Conservation (phyloP, 2,797 vertebrate genomes). For the Eupleurogrammus muticus region DNA sequence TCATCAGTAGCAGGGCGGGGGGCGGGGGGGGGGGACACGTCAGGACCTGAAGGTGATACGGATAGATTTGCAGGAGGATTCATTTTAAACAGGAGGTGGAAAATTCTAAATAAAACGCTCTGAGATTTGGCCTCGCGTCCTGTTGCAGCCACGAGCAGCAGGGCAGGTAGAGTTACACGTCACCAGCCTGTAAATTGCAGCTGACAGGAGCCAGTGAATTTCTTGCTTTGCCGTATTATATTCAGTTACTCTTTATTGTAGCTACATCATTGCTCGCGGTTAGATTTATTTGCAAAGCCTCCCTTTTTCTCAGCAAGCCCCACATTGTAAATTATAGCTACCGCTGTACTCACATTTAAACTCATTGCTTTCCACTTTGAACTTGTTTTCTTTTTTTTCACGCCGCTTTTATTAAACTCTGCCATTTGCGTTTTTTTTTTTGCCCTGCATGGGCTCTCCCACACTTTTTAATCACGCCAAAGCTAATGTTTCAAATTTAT, state of each 20-base stretch:
- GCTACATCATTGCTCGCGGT: conserved; percentile 57
- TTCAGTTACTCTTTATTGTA: conserved; percentile 44
- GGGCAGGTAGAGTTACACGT: not conserved
- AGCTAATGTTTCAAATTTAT: conserved; percentile 81
- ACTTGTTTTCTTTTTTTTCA: conserved; percentile 58
- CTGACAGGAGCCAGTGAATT: conserved; percentile 39
- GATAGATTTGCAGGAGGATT: conserved; percentile 39
- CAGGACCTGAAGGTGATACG: conserved; percentile 43
- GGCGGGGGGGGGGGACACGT: conserved; percentile 45
- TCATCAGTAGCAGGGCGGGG: conserved; percentile 45
- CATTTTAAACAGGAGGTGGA: conserved; percentile 21
- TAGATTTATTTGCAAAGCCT: conserved; percentile 63
- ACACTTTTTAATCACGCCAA: conserved; percentile 70
- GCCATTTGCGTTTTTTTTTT: conserved; percentile 69
- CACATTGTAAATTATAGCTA: conserved; percentile 60
- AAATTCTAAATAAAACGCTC: not conserved
- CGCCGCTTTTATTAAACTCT: conserved; percentile 68
- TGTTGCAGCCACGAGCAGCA: not conserved
- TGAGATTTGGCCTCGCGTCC: not conserved
- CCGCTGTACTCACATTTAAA: conserved; percentile 48
- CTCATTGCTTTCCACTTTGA: conserved; percentile 64
- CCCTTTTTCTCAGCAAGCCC: conserved; percentile 53
- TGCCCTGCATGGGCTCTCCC: conserved; percentile 45
- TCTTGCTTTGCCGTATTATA: conserved; percentile 2
- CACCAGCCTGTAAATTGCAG: conserved; percentile 16